Evolutionary conservation across 1,140 invertebrate genomes (phyloP), one percentile per base, ranked within the genome.

Genomic region (Rhizoglyphus robini): DNA sequence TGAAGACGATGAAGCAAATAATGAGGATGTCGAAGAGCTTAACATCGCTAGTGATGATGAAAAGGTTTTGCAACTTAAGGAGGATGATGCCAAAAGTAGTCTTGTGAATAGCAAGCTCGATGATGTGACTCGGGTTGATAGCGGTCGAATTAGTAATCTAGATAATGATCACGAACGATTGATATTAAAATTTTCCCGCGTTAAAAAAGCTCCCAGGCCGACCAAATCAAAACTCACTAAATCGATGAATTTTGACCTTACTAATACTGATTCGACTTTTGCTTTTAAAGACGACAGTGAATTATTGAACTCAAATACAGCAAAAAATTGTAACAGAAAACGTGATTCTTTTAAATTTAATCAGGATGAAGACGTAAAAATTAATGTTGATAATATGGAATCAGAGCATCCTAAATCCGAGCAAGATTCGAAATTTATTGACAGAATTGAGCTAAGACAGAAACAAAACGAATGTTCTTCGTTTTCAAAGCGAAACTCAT

Each of bases 311-410:
- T 41, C 8, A 41, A 41, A 41, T n/a, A 41, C 36, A 41, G 13
- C 15, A 46, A 23, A 27, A 30, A 46, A n/a, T n/a, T n/a, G n/a
- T n/a, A n/a, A n/a, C n/a, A n/a, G n/a, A n/a, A n/a, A n/a, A n/a
- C n/a, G n/a, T n/a, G n/a, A 60, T 23, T 32, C 3, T 29, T 54
- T 60, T 60, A 34, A 60, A 46, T 58, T 58, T 18, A 32, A 29
- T 34, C 27, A 60, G 36, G 15, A 15, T 30, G 61, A 63, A 64
- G n/a, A 64, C 15, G 61, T 25, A 4, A 38, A 63, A 48, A 20
- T 18, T 30, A 25, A 27, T 36, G 2, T 49, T 2, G 32, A 51
- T 27, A 4, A 23, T 5, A 46, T 5, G 27, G 46, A 64, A 23
- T n/a, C n/a, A n/a, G n/a, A n/a, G n/a, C n/a, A n/a, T n/a, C n/a